Evolutionary conservation across 1,140 invertebrate species (phyloP).

Genomic region (Limonius californicus): DNA sequence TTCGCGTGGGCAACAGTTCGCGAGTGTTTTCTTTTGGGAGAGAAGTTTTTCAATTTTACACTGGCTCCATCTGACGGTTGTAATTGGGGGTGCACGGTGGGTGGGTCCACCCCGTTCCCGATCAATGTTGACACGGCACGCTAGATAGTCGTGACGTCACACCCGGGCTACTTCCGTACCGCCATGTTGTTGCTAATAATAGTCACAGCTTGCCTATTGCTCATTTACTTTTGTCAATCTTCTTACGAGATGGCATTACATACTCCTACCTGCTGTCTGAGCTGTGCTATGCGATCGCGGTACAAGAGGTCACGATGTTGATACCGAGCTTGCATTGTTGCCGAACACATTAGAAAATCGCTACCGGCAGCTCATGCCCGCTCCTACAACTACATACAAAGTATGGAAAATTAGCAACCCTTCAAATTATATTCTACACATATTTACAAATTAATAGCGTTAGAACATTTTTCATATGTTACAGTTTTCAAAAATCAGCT

Average conservation of each 20-base stretch:
- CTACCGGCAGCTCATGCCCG: too few species aligned
- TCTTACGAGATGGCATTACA: neutral
- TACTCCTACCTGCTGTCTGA: neutral
- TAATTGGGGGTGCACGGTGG: slow-evolving; percentile 31
- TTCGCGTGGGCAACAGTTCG: neutral
- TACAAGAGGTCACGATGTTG: neutral
- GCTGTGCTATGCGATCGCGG: too few species aligned
- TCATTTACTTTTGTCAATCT: neutral
- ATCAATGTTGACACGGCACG: slow-evolving; percentile 37
- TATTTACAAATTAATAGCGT: too few species aligned
- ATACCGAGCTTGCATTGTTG: neutral
- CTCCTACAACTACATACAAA: too few species aligned
- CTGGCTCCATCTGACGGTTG: slow-evolving; percentile 35
- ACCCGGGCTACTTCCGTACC: slow-evolving; percentile 24
- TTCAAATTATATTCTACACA: too few species aligned
- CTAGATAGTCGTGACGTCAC: slow-evolving; percentile 32
- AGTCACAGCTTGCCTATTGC: neutral
- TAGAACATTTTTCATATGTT: too few species aligned
- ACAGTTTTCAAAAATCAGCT: too few species aligned
- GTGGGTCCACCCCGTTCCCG: slow-evolving; percentile 26
- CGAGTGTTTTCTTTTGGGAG: slow-evolving; percentile 9
- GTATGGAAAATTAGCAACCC: too few species aligned
- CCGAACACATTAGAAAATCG: neutral
- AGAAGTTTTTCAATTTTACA: slow-evolving; percentile 34
- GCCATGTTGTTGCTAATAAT: slow-evolving; percentile 6